A percentile compares a stretch with the other conserved stretches of the same genome.
Evolutionary conservation across 2,113 vertebrate species (phyloP).

Genomic region (Orycteropus afer): DNA sequence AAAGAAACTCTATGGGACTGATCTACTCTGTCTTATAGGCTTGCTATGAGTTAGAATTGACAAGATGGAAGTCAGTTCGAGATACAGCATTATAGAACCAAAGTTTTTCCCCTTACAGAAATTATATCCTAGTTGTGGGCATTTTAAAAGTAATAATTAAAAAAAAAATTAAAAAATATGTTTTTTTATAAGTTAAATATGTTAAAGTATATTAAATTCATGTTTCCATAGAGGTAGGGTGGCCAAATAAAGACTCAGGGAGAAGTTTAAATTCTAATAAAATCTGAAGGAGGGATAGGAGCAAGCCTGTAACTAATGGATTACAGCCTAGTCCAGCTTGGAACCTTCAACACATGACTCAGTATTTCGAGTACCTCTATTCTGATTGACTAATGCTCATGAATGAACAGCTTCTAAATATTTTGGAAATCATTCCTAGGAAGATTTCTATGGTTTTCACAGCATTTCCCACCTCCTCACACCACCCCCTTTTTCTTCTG

Average conservation of each 20-base stretch:
- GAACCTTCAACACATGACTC: background rate
- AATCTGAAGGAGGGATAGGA: background rate
- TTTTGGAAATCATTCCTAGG: background rate
- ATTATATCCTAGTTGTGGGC: background rate
- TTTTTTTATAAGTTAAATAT: background rate
- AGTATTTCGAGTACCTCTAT: background rate
- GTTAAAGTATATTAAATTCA: background rate
- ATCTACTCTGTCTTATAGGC: background rate
- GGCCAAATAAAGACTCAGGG: background rate
- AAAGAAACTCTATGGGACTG: background rate
- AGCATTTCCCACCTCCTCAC: background rate
- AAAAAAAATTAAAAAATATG: background rate
- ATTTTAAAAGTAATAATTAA: background rate
- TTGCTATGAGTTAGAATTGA: background rate
- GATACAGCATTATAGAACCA: background rate
- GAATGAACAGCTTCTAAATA: background rate
- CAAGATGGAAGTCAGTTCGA: background rate
- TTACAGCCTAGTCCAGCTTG: background rate
- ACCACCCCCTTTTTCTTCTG: fast-evolving
- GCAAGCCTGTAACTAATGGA: background rate
- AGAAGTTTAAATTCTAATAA: background rate
- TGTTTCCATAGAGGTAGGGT: background rate
- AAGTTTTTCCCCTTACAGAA: background rate
- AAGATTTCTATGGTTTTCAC: background rate
- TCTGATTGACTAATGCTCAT: background rate